Evolutionary conservation across 1,140 invertebrate genomes (phyloP).

Genomic region (Ceratosolen fusciceps): DNA sequence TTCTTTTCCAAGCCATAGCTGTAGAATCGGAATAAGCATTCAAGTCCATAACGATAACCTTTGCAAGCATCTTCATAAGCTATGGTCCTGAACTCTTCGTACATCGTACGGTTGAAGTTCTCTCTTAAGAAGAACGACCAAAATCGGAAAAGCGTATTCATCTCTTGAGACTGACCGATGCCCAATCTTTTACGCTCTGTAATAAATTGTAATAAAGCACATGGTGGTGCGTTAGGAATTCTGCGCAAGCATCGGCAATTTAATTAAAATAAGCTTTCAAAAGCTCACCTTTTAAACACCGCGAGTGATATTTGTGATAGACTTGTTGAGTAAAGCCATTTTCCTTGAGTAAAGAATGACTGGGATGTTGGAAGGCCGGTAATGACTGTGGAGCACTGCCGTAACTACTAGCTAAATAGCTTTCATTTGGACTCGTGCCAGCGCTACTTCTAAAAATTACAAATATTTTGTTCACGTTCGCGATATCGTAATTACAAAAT

Average conservation of each 20-base stretch:
- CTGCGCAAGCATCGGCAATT: no score
- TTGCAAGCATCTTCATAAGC: conserved; percentile 93
- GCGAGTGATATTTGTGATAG: conserved; percentile 94
- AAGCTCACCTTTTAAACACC: conserved; percentile 89
- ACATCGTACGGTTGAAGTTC: conserved; percentile 99
- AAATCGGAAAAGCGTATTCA: conserved; percentile 98
- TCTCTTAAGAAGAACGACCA: conserved; percentile 99
- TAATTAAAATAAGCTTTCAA: no score
- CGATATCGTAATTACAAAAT: neutral
- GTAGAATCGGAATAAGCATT: conserved; percentile 98
- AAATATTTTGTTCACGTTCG: neutral
- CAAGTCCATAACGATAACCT: conserved; percentile 92
- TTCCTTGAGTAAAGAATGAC: conserved; percentile 94
- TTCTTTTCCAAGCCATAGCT: conserved; percentile 97
- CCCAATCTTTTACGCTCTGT: conserved; percentile 91
- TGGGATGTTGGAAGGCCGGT: conserved; percentile 95
- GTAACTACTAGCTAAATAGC: conserved; percentile 77
- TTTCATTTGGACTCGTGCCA: conserved; percentile 80
- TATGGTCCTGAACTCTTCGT: conserved; percentile 92
- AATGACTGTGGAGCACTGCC: conserved; percentile 85
- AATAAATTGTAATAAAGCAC: conserved; percentile 63
- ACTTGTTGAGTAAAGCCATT: conserved; percentile 98
- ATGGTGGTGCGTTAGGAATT: no score
- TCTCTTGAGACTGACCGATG: conserved; percentile 93
- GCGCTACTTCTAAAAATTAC: conserved; percentile 76